Conservation (phyloP, 2,888 invertebrate species). For the Xestia sexstrigata region DNA sequence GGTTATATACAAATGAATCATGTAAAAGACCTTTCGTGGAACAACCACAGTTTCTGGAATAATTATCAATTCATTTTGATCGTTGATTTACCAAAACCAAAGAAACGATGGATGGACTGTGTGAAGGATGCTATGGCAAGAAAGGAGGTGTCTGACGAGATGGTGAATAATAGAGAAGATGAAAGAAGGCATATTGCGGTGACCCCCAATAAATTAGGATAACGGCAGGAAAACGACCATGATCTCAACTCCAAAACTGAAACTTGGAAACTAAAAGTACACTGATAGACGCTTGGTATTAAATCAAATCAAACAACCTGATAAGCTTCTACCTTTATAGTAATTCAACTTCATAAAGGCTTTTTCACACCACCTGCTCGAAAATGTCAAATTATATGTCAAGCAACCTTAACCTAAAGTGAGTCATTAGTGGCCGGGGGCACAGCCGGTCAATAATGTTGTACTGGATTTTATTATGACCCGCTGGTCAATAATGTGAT, state of each 20-base stretch:
- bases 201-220: not conserved
- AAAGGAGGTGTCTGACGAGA: too few species aligned
- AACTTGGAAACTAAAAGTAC: not conserved
- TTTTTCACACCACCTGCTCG: too few species aligned
- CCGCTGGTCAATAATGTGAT: too few species aligned
- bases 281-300: not conserved
- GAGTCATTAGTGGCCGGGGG: too few species aligned
- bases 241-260: not conserved
- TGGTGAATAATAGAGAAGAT: too few species aligned
- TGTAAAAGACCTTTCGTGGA: not conserved
- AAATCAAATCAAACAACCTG: not conserved
- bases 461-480: too few species aligned
- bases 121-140: too few species aligned
- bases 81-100: not conserved
- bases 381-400: too few species aligned
- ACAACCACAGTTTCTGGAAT: not conserved
- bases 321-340: not conserved
- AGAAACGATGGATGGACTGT: not conserved
- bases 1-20: not conserved
- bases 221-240: not conserved
- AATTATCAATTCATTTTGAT: slow-evolving; percentile 6
- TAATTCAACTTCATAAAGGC: not conserved
- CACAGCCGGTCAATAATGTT: too few species aligned
- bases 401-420: too few species aligned
- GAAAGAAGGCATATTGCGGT: not conserved